Conservation (phyloP, 2,888 invertebrate genomes). For the Bruchidius siliquastri region DNA sequence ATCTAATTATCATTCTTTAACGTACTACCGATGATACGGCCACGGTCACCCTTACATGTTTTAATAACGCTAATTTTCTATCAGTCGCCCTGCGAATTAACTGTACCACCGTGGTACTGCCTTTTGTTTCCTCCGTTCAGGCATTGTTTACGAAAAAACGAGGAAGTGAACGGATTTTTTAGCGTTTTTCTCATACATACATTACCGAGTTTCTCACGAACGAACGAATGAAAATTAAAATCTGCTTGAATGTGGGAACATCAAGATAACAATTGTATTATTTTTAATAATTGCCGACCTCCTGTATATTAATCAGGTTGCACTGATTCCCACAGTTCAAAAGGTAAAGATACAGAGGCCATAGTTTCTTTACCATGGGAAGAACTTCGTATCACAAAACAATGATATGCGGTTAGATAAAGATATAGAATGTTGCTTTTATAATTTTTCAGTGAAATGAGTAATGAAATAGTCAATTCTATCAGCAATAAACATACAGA, state of each 20-base stretch:
- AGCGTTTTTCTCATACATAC: not conserved
- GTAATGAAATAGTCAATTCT: too few relatives aligned
- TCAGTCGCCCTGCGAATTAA: not conserved
- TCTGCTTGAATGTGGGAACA: slow-evolving; percentile 40
- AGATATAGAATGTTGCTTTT: not conserved
- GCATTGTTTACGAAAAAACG: slow-evolving; percentile 1
- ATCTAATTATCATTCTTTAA: not conserved
- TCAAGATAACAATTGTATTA: slow-evolving; percentile 41
- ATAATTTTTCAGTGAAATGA: slow-evolving; percentile 1
- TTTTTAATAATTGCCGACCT: slow-evolving; percentile 47
- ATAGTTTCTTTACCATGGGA: not conserved
- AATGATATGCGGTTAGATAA: not conserved
- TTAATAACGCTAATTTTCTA: not conserved
- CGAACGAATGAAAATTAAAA: not conserved
- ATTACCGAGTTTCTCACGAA: not conserved
- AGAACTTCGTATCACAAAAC: not conserved
- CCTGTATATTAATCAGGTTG: slow-evolving; percentile 46
- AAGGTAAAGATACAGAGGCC: slow-evolving; percentile 18
- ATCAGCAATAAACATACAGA: too few relatives aligned
- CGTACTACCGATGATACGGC: not conserved
- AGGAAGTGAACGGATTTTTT: not conserved
- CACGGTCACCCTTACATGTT: not conserved
- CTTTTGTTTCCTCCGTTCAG: not conserved
- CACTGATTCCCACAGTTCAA: slow-evolving; percentile 43
- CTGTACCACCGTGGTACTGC: not conserved